Evolutionary conservation across 2,797 vertebrate genomes (phyloP), one percentile per base, ranked within the genome.

Genomic region (Galagoides demidoff): DNA sequence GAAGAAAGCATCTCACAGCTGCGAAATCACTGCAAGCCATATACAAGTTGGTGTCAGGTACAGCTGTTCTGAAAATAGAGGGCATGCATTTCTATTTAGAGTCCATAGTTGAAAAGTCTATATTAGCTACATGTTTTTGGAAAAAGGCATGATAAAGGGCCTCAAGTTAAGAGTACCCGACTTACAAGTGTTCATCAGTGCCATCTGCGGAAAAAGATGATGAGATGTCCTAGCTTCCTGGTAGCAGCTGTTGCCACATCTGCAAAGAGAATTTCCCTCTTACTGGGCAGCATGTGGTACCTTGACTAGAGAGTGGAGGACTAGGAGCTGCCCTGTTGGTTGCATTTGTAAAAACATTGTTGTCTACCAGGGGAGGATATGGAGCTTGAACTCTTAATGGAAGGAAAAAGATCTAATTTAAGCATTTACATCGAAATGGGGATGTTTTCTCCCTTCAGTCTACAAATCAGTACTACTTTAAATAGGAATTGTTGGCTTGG

Each of bases 21-120:
- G 76, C 99, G 99, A 97, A 98, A 98, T 8, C 97, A 98, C 92
- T 98, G 98, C 0, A 97, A 99, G 90, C 99, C 99, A 0, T 99
- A 99, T 85, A 98, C 98, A 3, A 92, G 81, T 95, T 98, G 98
- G 99, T 99, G 98, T 98, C 99, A 99, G 99, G 99, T 99, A 98
- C 4, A 92, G 49, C 70, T 93, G 3, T 84, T 97, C 97, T 96
- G 14, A 57, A 92, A 94, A 85, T 71, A 29, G 73, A 88, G 22
- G 88, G 29, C 74, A 81, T 10, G 1, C 43, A 12, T 94, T 96
- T 90, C 43, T 88, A 37, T 87, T 70, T 76, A 63, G 91, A 94
- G 55, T 86, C 74, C 70, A 1, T 64, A 89, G 27, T 77, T 49
- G n/a, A 49, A 68, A 92, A 90, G 73, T 93, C 52, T 90, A 1